Evolutionary conservation across 2,888 invertebrate species (phyloP).

Genomic region (Malthinus seriepunctatus): DNA sequence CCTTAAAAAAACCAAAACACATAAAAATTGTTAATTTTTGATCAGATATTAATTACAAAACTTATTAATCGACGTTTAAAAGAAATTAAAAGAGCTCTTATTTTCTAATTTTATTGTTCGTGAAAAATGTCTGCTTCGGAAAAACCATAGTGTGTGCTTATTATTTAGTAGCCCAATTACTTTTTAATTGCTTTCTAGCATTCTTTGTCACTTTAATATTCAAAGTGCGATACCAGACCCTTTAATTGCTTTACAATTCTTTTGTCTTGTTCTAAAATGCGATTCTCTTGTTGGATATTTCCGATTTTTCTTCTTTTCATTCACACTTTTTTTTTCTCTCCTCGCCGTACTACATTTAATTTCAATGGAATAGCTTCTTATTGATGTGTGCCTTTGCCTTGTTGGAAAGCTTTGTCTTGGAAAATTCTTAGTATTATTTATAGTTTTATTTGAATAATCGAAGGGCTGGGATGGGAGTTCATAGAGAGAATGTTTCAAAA

Average conservation of each 20-base stretch:
- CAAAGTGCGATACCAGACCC: constrained; percentile 27
- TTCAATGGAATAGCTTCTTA: too few relatives aligned
- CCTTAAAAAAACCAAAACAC: background rate
- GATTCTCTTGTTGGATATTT: constrained; percentile 14
- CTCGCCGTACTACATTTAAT: too few relatives aligned
- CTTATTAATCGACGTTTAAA: constrained; percentile 16
- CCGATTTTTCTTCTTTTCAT: constrained; percentile 3
- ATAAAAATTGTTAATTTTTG: constrained; percentile 1
- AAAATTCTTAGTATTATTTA: too few relatives aligned
- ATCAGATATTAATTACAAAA: constrained; percentile 9
- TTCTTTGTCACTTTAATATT: constrained; percentile 31
- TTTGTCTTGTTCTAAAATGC: constrained; percentile 22
- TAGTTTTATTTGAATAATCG: too few relatives aligned
- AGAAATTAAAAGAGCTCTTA: constrained; percentile 16
- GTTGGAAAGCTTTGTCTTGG: too few relatives aligned
- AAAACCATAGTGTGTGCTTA: constrained; percentile 32
- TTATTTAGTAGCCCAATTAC: constrained; percentile 35
- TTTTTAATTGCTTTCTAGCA: constrained; percentile 36
- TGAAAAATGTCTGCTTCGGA: constrained; percentile 30
- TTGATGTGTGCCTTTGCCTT: too few relatives aligned
- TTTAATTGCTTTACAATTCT: constrained; percentile 29
- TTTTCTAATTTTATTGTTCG: constrained; percentile 19
- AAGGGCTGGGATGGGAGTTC: too few relatives aligned
- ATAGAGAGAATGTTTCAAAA: too few relatives aligned
- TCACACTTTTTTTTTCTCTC: too few relatives aligned